Conservation (phyloP, 35 echinoderm and acorn worm species). For the Apostichopus californicus region DNA sequence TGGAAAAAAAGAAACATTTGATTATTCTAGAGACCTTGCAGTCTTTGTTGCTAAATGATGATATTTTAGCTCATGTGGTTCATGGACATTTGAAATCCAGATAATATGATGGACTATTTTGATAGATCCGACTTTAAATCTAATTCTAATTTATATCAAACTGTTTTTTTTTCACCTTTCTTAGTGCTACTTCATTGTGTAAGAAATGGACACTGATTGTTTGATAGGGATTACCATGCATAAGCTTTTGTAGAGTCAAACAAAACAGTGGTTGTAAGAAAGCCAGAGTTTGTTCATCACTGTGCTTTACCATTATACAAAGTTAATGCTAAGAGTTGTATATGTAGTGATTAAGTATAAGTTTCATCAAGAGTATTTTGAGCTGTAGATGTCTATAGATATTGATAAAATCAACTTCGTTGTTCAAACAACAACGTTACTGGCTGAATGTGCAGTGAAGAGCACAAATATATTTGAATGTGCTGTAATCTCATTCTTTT, state of each 20-base stretch:
- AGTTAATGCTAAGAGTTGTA: slow-evolving; percentile 17
- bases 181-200: slow-evolving; percentile 9
- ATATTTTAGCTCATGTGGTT: neutral
- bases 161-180: neutral
- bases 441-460: neutral
- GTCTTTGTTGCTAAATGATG: too few relatives aligned
- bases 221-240: too few relatives aligned
- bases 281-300: too few relatives aligned
- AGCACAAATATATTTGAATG: neutral
- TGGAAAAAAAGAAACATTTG: neutral
- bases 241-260: too few relatives aligned
- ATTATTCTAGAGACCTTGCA: neutral
- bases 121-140: neutral
- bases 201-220: neutral
- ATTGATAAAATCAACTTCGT: too few relatives aligned
- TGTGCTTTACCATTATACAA: neutral
- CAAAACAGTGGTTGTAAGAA: too few relatives aligned
- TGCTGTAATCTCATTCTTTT: neutral
- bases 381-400: neutral
- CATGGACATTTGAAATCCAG: neutral
- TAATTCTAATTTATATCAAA: neutral
- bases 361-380: slow-evolving; percentile 29
- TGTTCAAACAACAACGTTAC: neutral
- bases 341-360: slow-evolving; percentile 30
- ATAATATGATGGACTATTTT: neutral